phyloP scores from a whole-genome alignment of 2,888 invertebrate species.

The Cheilosia urbana region DNA sequence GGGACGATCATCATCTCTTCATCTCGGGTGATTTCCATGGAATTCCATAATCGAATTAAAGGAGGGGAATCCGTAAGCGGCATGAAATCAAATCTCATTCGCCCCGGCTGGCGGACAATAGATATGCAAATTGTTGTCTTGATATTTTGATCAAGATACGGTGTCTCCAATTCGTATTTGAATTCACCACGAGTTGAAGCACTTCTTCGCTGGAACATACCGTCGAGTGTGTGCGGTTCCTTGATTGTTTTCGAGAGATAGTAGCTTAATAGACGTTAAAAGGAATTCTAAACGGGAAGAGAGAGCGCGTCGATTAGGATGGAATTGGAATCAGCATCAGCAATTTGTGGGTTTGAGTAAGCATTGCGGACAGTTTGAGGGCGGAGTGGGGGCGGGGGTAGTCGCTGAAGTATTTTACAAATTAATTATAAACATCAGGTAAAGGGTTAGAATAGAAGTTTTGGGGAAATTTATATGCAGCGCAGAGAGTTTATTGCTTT shows the following conservation, averaged over 20 bases:
- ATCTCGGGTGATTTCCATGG: constrained; percentile 57
- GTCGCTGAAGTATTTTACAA: constrained; percentile 30
- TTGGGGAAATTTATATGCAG: constrained; percentile 1
- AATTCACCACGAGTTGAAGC: constrained; percentile 38
- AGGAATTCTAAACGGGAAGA: constrained; percentile 52
- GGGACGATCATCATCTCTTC: constrained; percentile 55
- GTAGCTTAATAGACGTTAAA: constrained; percentile 64
- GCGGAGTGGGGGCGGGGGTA: constrained; percentile 1
- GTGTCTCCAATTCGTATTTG: constrained; percentile 38
- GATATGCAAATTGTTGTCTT: constrained; percentile 72
- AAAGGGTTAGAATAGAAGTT: constrained; percentile 1
- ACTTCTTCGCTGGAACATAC: constrained; percentile 51
- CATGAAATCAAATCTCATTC: constrained; percentile 66
- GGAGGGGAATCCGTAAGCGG: constrained; percentile 46
- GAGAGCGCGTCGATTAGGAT: constrained; percentile 32
- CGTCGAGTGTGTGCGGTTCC: constrained; percentile 34
- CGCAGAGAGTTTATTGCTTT: constrained; percentile 24
- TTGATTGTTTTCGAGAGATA: constrained; percentile 59
- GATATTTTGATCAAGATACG: constrained; percentile 70
- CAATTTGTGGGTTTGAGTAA: background rate
- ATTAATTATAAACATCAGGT: constrained; percentile 43
- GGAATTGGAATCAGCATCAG: constrained; percentile 18
- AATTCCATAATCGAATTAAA: constrained; percentile 71
- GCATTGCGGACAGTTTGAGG: background rate
- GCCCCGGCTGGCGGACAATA: constrained; percentile 50